phyloP scores from a whole-genome alignment of 2,888 invertebrate genomes.

The Drosophila parthenogenetica region DNA sequence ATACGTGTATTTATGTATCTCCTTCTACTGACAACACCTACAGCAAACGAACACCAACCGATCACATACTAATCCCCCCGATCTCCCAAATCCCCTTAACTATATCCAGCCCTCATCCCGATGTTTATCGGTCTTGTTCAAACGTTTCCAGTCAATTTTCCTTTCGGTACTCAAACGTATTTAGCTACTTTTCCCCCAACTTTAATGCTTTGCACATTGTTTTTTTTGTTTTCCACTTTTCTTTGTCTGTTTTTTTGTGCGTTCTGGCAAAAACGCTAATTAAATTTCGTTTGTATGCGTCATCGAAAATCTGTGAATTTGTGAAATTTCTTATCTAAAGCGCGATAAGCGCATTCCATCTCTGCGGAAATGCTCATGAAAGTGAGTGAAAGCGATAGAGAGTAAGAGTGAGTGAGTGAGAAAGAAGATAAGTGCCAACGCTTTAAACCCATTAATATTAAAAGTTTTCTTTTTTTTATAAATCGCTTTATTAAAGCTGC shows the following conservation, averaged over 20 bases:
- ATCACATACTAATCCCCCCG: background rate
- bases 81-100: too few relatives aligned
- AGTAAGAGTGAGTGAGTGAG: background rate
- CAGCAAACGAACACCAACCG: background rate
- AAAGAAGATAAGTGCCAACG: background rate
- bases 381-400: background rate
- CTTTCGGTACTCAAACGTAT: too few relatives aligned
- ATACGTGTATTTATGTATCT: constrained; percentile 49
- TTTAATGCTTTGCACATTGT: background rate
- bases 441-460: background rate
- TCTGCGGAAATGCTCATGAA: background rate
- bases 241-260: constrained; percentile 22
- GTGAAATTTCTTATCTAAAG: constrained; percentile 4
- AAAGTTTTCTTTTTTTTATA: too few relatives aligned
- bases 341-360: constrained; percentile 5
- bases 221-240: constrained; percentile 6
- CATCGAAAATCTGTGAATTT: constrained; percentile 12
- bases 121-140: too few relatives aligned
- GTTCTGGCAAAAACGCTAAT: constrained; percentile 33
- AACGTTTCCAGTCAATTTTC: too few relatives aligned
- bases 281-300: constrained; percentile 28
- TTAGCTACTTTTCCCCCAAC: too few relatives aligned
- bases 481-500: too few relatives aligned
- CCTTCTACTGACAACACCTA: background rate
- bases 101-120: too few relatives aligned